A percentile compares a stretch with the other conserved stretches of the same genome.
Conservation (phyloP, 2,888 invertebrate species). For the Drosophila crucigera region DNA sequence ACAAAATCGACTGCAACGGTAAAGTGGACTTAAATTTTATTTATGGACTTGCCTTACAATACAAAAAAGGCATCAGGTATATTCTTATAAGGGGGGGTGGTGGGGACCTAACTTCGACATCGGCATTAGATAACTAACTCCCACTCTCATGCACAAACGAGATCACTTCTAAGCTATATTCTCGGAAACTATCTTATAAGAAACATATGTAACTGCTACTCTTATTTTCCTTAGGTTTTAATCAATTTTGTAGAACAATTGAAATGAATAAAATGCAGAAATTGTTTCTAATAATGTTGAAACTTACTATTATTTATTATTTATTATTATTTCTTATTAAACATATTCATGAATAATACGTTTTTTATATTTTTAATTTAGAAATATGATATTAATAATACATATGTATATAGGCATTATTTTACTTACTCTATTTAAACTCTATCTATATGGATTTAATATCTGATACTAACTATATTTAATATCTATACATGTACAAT, state of each 20-base stretch:
- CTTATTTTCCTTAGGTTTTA: too few relatives aligned
- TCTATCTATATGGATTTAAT: neutral
- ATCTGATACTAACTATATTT: neutral
- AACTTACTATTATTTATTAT: too few relatives aligned
- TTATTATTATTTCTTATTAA: neutral
- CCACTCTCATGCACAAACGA: neutral
- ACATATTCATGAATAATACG: neutral
- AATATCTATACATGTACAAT: neutral
- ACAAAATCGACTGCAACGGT: constrained; percentile 60
- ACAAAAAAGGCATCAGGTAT: constrained; percentile 33
- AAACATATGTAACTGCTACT: too few relatives aligned
- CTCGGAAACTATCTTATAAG: too few relatives aligned
- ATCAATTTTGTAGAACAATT: neutral
- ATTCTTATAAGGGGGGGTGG: neutral
- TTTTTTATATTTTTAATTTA: neutral
- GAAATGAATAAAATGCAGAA: neutral
- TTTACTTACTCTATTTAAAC: neutral
- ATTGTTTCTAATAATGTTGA: neutral
- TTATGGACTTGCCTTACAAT: constrained; percentile 52
- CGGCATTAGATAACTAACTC: neutral
- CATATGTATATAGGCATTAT: too few relatives aligned
- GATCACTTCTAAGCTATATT: neutral
- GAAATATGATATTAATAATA: neutral
- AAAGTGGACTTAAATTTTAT: constrained; percentile 56
- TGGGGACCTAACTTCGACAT: neutral